A percentile compares a stretch with the other conserved stretches of the same genome.
These are phyloP conservation scores for Catocala fraxini DNA, from an alignment of 2,888 invertebrate species.

Conservation along the genomic window DNA sequence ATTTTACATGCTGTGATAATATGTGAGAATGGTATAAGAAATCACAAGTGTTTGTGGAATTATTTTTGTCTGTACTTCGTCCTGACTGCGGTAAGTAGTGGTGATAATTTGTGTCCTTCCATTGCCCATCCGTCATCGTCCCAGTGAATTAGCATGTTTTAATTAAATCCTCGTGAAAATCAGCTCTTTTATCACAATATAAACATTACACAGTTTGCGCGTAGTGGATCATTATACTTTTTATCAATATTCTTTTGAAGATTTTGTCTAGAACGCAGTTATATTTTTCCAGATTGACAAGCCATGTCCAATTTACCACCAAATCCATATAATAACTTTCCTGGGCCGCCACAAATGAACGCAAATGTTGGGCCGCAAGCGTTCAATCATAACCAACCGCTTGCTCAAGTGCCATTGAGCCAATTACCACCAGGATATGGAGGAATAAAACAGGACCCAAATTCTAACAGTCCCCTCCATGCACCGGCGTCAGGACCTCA, in stretches of 20 bases:
- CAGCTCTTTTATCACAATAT: constrained; percentile 67
- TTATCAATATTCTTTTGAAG: constrained; percentile 18
- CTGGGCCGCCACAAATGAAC: constrained; percentile 66
- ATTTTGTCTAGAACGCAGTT: constrained; percentile 46
- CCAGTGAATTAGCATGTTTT: constrained; percentile 82
- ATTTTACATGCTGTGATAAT: constrained; percentile 71
- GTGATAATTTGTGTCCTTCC: constrained; percentile 46
- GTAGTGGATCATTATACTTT: constrained; percentile 21
- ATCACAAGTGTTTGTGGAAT: constrained; percentile 66
- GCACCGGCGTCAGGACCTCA: constrained; percentile 54
- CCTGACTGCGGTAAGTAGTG: constrained; percentile 69
- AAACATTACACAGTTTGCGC: constrained; percentile 56
- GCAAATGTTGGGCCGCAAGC: constrained; percentile 63
- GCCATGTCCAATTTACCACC: constrained; percentile 83
- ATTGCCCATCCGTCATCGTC: constrained; percentile 75
- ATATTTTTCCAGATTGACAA: constrained; percentile 78
- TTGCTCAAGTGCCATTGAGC: constrained; percentile 67
- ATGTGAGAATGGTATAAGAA: constrained; percentile 79
- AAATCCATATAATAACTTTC: constrained; percentile 73
- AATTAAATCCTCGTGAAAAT: constrained; percentile 71
- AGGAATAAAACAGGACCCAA: constrained; percentile 73
- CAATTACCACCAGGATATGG: constrained; percentile 72
- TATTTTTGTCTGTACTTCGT: constrained; percentile 66
- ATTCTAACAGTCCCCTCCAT: constrained; percentile 74
- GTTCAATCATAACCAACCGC: constrained; percentile 64